Conservation (phyloP, 1,140 invertebrate genomes). For the Caenorhabditis remanei region DNA sequence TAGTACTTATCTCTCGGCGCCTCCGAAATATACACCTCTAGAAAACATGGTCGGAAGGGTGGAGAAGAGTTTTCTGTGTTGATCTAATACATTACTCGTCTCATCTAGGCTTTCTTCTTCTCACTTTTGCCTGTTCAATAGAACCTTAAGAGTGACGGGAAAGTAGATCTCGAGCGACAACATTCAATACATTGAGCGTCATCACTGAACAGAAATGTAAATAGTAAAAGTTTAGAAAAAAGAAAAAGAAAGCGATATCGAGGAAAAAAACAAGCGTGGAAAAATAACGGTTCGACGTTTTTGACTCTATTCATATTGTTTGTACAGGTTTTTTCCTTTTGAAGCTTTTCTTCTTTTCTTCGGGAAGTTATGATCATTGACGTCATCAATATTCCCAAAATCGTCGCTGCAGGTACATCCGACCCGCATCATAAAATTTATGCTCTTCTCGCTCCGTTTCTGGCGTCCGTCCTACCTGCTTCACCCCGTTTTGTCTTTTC, state of each 20-base stretch:
- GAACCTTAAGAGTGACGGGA: constrained; percentile 41
- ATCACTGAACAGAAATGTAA: constrained; percentile 49
- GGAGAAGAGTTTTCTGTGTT: neutral
- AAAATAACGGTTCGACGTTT: neutral
- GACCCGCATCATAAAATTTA: constrained; percentile 45
- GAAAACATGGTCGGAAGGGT: neutral
- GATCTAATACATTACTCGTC: constrained; percentile 42
- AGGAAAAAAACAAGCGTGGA: neutral
- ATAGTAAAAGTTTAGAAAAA: neutral
- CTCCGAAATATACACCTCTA: neutral
- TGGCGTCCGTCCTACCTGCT: neutral
- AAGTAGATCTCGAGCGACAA: constrained; percentile 36
- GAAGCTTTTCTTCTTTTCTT: no score
- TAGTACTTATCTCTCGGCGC: constrained; percentile 2
- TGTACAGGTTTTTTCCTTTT: neutral
- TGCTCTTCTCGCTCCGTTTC: neutral
- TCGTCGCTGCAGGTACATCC: neutral
- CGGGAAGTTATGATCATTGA: neutral
- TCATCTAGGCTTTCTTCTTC: neutral
- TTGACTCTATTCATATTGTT: neutral
- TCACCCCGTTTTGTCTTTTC: constrained; percentile 31
- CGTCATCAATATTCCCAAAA: neutral
- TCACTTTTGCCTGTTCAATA: constrained; percentile 3
- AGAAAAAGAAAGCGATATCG: no score
- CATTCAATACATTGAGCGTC: constrained; percentile 47